Evolutionary conservation across 1,140 invertebrate genomes (phyloP).

Genomic region (Oreohelix idahoensis): DNA sequence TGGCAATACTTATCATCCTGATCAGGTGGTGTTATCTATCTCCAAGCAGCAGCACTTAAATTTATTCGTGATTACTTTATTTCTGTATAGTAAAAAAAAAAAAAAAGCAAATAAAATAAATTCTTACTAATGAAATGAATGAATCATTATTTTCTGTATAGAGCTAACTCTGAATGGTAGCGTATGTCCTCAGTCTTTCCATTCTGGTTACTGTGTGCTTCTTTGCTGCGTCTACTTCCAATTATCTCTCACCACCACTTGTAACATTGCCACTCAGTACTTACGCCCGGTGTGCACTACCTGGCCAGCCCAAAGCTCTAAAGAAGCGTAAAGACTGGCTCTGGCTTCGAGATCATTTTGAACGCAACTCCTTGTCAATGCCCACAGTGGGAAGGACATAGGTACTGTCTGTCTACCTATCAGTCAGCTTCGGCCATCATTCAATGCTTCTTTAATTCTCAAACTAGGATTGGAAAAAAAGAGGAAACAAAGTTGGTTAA

Average conservation of each 20-base stretch:
- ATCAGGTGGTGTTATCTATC: slow-evolving; percentile 21
- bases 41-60: slow-evolving; percentile 35
- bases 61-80: neutral
- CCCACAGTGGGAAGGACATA: slow-evolving; percentile 28
- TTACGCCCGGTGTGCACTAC: slow-evolving; percentile 47
- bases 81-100: no score
- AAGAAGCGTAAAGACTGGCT: slow-evolving; percentile 30
- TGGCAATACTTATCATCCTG: slow-evolving; percentile 29
- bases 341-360: slow-evolving; percentile 38
- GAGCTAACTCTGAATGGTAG: no score
- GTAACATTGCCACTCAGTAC: slow-evolving; percentile 50
- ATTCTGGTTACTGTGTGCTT: neutral
- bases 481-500: neutral
- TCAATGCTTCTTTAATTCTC: slow-evolving; percentile 29
- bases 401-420: slow-evolving; percentile 18
- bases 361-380: slow-evolving; percentile 42
- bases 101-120: neutral
- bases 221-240: neutral
- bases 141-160: no score
- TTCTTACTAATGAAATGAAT: neutral
- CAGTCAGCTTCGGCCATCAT: slow-evolving; percentile 27
- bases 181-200: no score
- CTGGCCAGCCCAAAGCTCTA: slow-evolving; percentile 36
- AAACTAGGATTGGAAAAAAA: slow-evolving; percentile 34
- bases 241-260: slow-evolving; percentile 41